phyloP scores from a whole-genome alignment of 2,797 vertebrate species.

The Propithecus deckenii region DNA sequence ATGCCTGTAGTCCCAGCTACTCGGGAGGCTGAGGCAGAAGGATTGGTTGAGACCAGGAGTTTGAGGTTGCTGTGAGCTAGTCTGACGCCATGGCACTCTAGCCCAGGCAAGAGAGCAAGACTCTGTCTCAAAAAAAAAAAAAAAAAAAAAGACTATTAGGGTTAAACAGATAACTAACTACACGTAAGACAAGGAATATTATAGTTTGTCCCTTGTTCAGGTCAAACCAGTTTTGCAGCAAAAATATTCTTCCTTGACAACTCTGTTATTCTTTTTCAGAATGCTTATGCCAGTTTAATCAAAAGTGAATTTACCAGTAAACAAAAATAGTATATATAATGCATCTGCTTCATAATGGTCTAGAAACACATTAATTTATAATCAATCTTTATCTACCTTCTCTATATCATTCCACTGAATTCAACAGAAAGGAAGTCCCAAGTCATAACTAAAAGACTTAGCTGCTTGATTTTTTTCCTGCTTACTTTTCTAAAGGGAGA shows the following conservation, averaged over 20 bases:
- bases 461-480: background rate
- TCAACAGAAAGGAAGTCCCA: background rate
- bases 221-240: background rate
- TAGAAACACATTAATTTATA: background rate
- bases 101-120: too few species aligned
- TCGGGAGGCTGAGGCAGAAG: too few species aligned
- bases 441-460: background rate
- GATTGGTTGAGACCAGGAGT: too few species aligned
- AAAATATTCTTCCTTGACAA: background rate
- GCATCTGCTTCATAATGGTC: background rate
- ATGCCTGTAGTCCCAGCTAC: too few species aligned
- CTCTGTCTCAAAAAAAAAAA: too few species aligned
- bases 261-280: background rate
- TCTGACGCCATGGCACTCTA: too few species aligned
- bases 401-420: background rate
- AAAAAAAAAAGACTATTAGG: background rate
- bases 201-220: conserved; percentile 15
- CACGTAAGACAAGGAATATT: background rate
- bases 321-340: background rate
- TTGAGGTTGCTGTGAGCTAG: too few species aligned
- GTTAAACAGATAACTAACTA: conserved; percentile 16
- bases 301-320: background rate
- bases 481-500: background rate
- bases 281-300: background rate
- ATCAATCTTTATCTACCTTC: background rate